phyloP scores from a whole-genome alignment of 1,140 invertebrate genomes.

The Drosophila mauritiana region DNA sequence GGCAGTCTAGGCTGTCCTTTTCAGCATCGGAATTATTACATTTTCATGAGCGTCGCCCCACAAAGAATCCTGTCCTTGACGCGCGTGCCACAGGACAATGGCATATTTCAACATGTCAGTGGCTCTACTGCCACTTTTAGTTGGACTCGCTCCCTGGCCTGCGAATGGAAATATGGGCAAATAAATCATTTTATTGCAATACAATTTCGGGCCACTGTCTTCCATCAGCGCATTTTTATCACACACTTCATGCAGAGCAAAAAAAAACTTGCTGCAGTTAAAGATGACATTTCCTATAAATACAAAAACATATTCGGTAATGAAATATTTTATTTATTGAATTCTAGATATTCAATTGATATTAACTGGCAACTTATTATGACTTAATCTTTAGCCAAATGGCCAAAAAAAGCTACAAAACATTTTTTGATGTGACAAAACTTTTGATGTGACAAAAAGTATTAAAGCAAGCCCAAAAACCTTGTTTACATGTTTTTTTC shows the following conservation, averaged over 20 bases:
- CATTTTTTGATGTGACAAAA: too few species aligned
- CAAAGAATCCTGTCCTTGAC: conserved; percentile 35
- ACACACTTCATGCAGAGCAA: conserved; percentile 16
- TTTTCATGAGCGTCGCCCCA: conserved; percentile 56
- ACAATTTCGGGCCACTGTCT: conserved; percentile 55
- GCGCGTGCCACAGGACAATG: conserved; percentile 71
- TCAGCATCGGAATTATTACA: conserved; percentile 75
- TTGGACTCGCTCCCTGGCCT: conserved; percentile 15
- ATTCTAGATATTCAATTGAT: too few species aligned
- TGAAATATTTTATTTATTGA: too few species aligned
- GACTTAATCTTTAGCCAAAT: too few species aligned
- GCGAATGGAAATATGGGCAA: conserved; percentile 57
- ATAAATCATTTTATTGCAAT: conserved; percentile 83
- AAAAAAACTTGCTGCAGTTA: neutral
- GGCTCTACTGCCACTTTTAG: conserved; percentile 25
- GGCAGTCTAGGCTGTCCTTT: conserved; percentile 35
- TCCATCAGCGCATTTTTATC: conserved; percentile 46
- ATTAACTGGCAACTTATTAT: too few species aligned
- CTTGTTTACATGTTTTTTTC: neutral
- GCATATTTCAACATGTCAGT: conserved; percentile 67
- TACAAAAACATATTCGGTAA: too few species aligned
- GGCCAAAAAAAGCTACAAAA: too few species aligned
- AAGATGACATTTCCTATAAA: too few species aligned
- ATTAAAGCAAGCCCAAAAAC: neutral
- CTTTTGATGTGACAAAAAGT: too few species aligned